Conservation (phyloP, 2,888 invertebrate species). For the Mesochorus sp. region DNA sequence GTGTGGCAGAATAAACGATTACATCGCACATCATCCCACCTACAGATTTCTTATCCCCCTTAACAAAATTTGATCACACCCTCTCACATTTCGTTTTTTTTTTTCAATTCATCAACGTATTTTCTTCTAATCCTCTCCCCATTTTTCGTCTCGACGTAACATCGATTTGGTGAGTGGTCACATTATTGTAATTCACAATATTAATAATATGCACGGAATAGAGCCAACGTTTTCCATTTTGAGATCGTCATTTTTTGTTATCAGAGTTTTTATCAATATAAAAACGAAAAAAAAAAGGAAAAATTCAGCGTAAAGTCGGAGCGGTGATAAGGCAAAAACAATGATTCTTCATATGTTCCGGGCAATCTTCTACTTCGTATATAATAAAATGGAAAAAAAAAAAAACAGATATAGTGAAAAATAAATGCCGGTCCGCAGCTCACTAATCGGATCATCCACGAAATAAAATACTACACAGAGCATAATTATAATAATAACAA, state of each 20-base stretch:
- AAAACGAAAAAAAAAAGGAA: conserved; percentile 37
- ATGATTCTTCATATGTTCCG: conserved; percentile 18
- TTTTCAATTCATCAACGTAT: not conserved
- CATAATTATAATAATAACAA: conserved; percentile 57
- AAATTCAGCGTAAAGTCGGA: conserved; percentile 48
- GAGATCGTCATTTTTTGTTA: conserved; percentile 68
- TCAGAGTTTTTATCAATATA: conserved; percentile 76
- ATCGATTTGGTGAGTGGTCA: conserved; percentile 58
- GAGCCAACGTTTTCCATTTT: conserved; percentile 72
- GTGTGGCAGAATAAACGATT: conserved; percentile 68
- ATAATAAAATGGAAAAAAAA: conserved; percentile 55
- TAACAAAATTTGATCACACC: not conserved
- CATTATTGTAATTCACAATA: conserved; percentile 35
- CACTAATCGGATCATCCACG: conserved; percentile 64
- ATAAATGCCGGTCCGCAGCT: conserved; percentile 47
- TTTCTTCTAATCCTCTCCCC: no score
- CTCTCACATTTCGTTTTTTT: conserved; percentile 3
- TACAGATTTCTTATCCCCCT: conserved; percentile 4
- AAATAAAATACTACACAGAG: conserved; percentile 69
- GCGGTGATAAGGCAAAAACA: conserved; percentile 39
- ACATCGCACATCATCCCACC: conserved; percentile 33
- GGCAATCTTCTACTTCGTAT: conserved; percentile 39
- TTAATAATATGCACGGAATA: conserved; percentile 69
- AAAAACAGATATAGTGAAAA: conserved; percentile 50
- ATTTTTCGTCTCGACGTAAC: conserved; percentile 4